Evolutionary conservation across 2,797 vertebrate species (phyloP).

Genomic region (Alosa sapidissima): DNA sequence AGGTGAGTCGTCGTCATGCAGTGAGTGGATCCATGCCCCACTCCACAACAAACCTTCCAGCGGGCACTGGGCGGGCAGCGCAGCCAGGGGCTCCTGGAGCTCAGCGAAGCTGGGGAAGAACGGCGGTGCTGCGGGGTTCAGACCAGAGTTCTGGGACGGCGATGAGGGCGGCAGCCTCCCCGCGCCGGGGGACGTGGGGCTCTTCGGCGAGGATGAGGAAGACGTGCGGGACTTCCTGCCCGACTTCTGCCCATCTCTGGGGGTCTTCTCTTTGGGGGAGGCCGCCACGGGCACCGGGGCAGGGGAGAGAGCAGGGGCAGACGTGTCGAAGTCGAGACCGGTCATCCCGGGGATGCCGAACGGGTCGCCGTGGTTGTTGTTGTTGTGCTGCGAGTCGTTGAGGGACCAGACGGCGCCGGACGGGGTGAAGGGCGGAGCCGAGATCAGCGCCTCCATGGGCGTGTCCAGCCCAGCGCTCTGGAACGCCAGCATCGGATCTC

Average conservation of each 20-base stretch:
- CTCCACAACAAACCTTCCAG: constrained; percentile 77
- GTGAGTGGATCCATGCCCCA: constrained; percentile 53
- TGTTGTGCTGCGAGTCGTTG: constrained; percentile 61
- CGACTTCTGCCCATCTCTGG: constrained; percentile 63
- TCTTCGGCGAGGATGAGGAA: constrained; percentile 64
- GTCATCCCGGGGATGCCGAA: constrained; percentile 60
- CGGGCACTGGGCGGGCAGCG: constrained; percentile 45
- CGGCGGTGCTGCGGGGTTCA: constrained; percentile 77
- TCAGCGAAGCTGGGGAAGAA: constrained; percentile 78
- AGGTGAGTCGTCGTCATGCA: constrained; percentile 64
- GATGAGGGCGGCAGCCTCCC: constrained; percentile 51
- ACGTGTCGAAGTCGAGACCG: constrained; percentile 60
- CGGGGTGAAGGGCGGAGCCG: constrained; percentile 70
- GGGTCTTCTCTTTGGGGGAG: constrained; percentile 69
- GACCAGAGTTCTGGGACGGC: constrained; percentile 62
- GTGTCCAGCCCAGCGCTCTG: constrained; percentile 41
- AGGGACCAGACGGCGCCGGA: constrained; percentile 70
- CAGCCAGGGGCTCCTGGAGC: constrained; percentile 58
- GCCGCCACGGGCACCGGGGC: constrained; percentile 60
- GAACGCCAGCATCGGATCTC: constrained; percentile 49
- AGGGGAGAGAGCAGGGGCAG: constrained; percentile 55
- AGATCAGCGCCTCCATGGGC: constrained; percentile 58
- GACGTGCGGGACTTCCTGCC: constrained; percentile 60
- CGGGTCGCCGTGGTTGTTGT: constrained; percentile 58
- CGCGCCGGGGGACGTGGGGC: constrained; percentile 62